phyloP scores from a whole-genome alignment of 1,140 invertebrate genomes.

The Druon quercuslanigerum region DNA sequence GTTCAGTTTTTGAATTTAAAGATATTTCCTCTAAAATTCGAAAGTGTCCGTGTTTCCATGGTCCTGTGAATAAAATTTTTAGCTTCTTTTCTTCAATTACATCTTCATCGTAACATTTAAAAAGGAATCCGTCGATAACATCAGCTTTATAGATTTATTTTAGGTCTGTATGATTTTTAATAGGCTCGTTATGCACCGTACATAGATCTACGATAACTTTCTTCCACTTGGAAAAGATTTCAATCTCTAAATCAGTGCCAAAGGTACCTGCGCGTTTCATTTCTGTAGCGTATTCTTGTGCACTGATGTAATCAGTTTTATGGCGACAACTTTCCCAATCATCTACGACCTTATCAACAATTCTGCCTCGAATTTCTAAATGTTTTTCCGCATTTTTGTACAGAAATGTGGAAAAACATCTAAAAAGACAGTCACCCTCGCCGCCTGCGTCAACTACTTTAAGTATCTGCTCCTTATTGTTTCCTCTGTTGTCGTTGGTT shows the following conservation, averaged over 20 bases:
- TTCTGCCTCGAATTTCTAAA: slow-evolving; percentile 6
- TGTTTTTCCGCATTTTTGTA: slow-evolving; percentile 1
- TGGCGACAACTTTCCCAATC: slow-evolving; percentile 12
- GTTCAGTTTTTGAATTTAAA: neutral
- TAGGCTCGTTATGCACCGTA: neutral
- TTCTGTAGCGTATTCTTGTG: neutral
- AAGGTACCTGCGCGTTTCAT: neutral
- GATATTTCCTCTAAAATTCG: neutral
- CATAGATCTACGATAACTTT: neutral
- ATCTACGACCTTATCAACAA: slow-evolving; percentile 8
- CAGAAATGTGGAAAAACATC: slow-evolving; percentile 32
- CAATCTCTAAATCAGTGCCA: slow-evolving; percentile 27
- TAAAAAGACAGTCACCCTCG: slow-evolving; percentile 38
- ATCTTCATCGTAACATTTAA: neutral
- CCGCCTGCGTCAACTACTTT: neutral
- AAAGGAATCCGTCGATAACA: neutral
- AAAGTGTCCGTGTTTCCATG: slow-evolving; percentile 2
- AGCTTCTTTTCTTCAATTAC: neutral
- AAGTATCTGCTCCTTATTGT: too few species aligned
- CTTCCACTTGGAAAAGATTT: neutral
- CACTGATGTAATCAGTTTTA: neutral
- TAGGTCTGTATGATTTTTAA: neutral
- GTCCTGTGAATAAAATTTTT: neutral
- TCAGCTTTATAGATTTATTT: too few species aligned
- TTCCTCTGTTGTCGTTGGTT: too few species aligned